These are phyloP conservation scores for Dinoponera quadriceps DNA, from an alignment of 1,140 invertebrate genomes.

Conservation along the genomic window DNA sequence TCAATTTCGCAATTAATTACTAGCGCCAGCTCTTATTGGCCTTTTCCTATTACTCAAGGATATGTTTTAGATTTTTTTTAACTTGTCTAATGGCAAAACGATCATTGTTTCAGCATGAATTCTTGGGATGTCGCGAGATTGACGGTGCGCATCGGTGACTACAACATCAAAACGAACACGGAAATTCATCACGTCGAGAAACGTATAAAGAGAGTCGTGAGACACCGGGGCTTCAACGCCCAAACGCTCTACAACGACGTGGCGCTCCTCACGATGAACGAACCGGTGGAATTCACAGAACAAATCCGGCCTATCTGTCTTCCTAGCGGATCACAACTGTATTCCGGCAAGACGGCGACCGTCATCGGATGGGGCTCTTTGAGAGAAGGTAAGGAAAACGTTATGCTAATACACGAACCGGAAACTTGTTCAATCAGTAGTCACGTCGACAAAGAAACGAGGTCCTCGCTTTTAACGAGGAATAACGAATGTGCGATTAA, in stretches of 20 bases:
- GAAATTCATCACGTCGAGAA: conserved; percentile 92
- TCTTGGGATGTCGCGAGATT: conserved; percentile 94
- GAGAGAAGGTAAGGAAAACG: conserved; percentile 88
- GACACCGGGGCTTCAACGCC: conserved; percentile 93
- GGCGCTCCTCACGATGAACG: conserved; percentile 93
- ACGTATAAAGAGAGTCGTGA: conserved; percentile 92
- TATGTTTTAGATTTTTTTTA: conserved; percentile 1
- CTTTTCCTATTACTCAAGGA: too few species aligned
- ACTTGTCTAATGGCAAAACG: not conserved
- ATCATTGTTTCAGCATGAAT: conserved; percentile 89
- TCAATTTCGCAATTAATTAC: too few species aligned
- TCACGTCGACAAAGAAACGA: not conserved
- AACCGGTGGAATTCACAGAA: conserved; percentile 90
- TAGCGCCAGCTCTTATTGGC: too few species aligned
- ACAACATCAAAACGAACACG: conserved; percentile 91
- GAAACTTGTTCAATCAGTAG: not conserved
- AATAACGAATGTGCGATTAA: conserved; percentile 13
- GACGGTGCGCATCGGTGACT: conserved; percentile 92
- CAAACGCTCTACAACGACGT: conserved; percentile 95
- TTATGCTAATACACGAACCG: not conserved
- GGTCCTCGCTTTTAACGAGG: conserved; percentile 6
- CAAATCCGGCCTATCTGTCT: conserved; percentile 94
- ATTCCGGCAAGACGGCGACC: conserved; percentile 90
- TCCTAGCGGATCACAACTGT: conserved; percentile 88
- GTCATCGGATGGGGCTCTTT: conserved; percentile 95